Conservation (phyloP, 2,113 vertebrate genomes). For the Ciconia boyciana region DNA sequence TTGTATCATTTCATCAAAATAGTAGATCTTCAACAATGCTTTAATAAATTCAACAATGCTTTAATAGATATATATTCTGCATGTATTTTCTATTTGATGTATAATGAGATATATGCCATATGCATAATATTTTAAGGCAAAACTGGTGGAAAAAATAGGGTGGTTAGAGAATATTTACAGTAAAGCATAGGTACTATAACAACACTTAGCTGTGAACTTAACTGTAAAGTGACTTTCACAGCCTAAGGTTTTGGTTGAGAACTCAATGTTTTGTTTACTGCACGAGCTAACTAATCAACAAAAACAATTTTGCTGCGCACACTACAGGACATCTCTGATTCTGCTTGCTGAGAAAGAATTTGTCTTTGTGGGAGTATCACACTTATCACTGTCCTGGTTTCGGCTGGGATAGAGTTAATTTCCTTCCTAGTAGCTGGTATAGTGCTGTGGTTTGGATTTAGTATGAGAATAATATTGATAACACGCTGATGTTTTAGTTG, state of each 20-base stretch:
- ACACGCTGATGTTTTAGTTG: too few relatives aligned
- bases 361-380: not conserved
- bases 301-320: not conserved
- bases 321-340: not conserved
- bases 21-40: not conserved
- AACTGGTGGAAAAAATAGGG: not conserved
- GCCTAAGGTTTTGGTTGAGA: not conserved
- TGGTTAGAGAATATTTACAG: not conserved
- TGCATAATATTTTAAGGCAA: not conserved
- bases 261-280: not conserved
- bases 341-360: slow-evolving; percentile 14
- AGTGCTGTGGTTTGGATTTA: too few relatives aligned
- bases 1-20: not conserved
- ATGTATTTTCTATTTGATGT: not conserved
- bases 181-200: not conserved
- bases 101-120: not conserved
- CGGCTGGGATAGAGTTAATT: too few relatives aligned
- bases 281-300: not conserved
- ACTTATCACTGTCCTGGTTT: not conserved
- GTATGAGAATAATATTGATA: too few relatives aligned
- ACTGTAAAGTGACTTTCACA: not conserved
- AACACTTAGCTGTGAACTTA: not conserved
- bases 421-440: too few relatives aligned
- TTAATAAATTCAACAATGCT: not conserved
- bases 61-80: not conserved